A percentile compares a stretch with the other conserved stretches of the same genome.
These are phyloP conservation scores for Parauchenoglanis punctatus DNA, from an alignment of 2,797 vertebrate species.

Conservation along the genomic window DNA sequence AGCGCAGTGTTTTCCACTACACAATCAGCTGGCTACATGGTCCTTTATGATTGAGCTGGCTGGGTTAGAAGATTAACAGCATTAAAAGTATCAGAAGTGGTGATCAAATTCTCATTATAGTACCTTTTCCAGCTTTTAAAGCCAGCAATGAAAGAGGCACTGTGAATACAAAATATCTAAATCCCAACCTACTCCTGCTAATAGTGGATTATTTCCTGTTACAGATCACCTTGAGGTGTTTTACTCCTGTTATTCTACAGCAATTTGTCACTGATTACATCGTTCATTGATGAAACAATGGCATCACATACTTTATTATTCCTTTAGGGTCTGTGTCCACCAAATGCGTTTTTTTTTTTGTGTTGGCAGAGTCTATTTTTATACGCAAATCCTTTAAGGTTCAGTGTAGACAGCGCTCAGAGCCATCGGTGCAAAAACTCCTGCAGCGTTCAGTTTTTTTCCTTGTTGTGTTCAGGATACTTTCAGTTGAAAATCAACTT, in stretches of 20 bases:
- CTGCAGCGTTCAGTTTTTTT: no score
- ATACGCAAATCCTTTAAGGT: no score
- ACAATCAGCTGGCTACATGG: background rate
- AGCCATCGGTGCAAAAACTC: no score
- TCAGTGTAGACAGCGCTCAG: no score
- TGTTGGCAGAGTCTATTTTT: no score
- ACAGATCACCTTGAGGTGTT: background rate
- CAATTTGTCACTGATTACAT: background rate
- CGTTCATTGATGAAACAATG: background rate
- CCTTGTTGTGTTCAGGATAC: no score
- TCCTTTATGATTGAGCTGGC: background rate
- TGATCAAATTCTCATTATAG: background rate
- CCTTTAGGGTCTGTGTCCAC: background rate
- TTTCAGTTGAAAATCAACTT: no score
- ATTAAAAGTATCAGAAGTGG: background rate
- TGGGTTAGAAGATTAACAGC: background rate
- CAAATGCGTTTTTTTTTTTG: no score
- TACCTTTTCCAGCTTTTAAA: background rate
- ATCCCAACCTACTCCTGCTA: background rate
- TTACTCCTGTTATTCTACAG: background rate
- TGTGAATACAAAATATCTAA: background rate
- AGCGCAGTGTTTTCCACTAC: slow-evolving; percentile 2
- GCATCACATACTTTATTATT: background rate
- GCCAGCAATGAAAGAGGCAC: background rate
- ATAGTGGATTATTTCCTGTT: background rate